Base-by-base conservation (phyloP, 2,888 invertebrate genomes). In the Pammene aurita region DNA sequence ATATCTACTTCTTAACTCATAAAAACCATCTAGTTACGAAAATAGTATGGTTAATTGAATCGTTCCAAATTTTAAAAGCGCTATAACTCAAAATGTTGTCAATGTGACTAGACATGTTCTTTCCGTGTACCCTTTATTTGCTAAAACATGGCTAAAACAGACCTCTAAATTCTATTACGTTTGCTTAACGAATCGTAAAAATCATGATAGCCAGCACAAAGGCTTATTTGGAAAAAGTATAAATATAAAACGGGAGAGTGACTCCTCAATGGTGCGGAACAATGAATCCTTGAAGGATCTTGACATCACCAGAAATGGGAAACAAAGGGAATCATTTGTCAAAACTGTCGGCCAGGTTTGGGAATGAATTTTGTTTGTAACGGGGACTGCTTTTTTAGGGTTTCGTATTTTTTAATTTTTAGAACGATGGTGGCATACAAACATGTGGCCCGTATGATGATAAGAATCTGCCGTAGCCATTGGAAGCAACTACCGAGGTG, bases 271-370 rank as follows among this genome's bases (percentile, higher is more conserved):
- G 82, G 73, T 76, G 71, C 75, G 76, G 79, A 83, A 80, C 76
- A 80, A 72, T 77, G 76, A 72, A 71, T 76, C 74, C 73, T 73
- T 76, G 67, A 73, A 67, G 71, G 72, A 71, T 71, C 72, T 75
- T 74, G 75, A 72, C 75, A 73, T 71, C 74, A 75, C 66, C 70
- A 71, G 65, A 57, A 74, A 79, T 75, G 67, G 73, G 71, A 81
- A 77, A 80, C 78, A 80, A 81, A 76, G 78, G 65, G 73, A 76
- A 78, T 80, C 77, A 76, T 81, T 80, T 80, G 78, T 80, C 77
- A 80, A 74, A 74, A 77, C 64, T 71, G 65, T 71, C 67, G n/a
- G 55, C 46, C 67, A 64, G 71, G 67, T 71, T 71, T 46, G 44
- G 35, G 42, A 54, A 64, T 67, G 62, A 70, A 67, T 67, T 67